A percentile compares a stretch with the other conserved stretches of the same genome.
Conservation (phyloP, 2,797 vertebrate species). For the Phalloptychus januarius region DNA sequence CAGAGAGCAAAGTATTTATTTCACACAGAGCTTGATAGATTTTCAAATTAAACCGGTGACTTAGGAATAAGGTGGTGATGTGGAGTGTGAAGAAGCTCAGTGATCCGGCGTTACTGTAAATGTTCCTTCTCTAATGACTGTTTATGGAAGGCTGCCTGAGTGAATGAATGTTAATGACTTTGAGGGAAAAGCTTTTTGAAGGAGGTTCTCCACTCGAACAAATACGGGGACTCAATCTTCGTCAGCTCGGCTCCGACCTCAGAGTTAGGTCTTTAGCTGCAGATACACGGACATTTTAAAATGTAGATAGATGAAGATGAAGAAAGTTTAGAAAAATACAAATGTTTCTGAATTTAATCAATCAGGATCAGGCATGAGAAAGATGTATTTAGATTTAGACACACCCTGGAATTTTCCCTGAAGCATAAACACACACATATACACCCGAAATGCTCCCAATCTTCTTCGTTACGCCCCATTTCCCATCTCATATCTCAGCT, state of each 20-base stretch:
- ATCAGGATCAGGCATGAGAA: not conserved
- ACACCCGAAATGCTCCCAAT: conserved; percentile 22
- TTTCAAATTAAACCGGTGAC: conserved; percentile 41
- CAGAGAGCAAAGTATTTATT: conserved; percentile 20
- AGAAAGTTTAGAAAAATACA: not conserved
- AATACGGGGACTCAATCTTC: conserved; percentile 13
- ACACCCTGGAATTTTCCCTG: not conserved
- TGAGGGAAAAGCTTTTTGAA: conserved; percentile 41
- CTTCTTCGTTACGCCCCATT: conserved; percentile 40
- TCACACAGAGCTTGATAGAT: conserved; percentile 29
- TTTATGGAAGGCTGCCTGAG: conserved; percentile 54
- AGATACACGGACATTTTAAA: not conserved
- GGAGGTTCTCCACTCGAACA: conserved; percentile 9
- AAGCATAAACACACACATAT: conserved; percentile 1
- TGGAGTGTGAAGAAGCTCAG: conserved; percentile 42
- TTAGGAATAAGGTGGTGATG: conserved; percentile 25
- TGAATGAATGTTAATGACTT: conserved; percentile 51
- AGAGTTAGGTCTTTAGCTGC: not conserved
- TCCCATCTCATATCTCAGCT: conserved; percentile 48
- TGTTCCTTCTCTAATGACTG: conserved; percentile 56
- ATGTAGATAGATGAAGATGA: not conserved
- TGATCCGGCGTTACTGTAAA: conserved; percentile 34
- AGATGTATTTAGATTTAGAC: not conserved
- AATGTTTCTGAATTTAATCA: not conserved
- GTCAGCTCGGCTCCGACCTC: conserved; percentile 2